phyloP scores from a whole-genome alignment of 2,888 invertebrate species.

The Apoda limacodes region DNA sequence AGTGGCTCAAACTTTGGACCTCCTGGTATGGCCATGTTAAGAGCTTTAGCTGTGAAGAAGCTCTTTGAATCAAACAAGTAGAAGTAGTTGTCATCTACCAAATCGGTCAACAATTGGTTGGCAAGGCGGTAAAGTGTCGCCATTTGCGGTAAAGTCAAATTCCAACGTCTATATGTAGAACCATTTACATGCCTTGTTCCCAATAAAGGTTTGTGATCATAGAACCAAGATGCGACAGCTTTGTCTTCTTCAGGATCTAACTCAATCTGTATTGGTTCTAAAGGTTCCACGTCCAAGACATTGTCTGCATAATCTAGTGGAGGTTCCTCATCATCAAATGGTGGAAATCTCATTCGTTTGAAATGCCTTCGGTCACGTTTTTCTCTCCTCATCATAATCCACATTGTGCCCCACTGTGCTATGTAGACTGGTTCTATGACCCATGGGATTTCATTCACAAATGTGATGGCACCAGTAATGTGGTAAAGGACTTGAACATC shows the following conservation, averaged over 20 bases:
- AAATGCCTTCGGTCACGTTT: conserved; percentile 99
- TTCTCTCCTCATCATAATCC: conserved; percentile 99
- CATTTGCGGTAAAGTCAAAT: conserved; percentile 95
- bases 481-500: conserved; percentile 98
- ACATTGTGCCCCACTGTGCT: conserved; percentile 99
- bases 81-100: conserved; percentile 98
- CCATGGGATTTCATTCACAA: conserved; percentile 99
- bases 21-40: conserved; percentile 99
- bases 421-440: conserved; percentile 99
- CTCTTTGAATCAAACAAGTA: conserved; percentile 99
- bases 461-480: conserved; percentile 99
- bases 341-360: conserved; percentile 99
- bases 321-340: conserved; percentile 99
- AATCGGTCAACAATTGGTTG: conserved; percentile 96
- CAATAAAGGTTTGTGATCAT: conserved; percentile 96
- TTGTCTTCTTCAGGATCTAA: conserved; percentile 94
- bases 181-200: conserved; percentile 97
- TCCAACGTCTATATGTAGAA: conserved; percentile 97
- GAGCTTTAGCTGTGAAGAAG: conserved; percentile 99
- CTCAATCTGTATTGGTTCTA: conserved; percentile 99
- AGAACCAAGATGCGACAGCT: conserved; percentile 96
- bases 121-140: conserved; percentile 97
- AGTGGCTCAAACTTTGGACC: conserved; percentile 99
- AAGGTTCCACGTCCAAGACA: conserved; percentile 97
- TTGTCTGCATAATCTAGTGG: conserved; percentile 99